Evolutionary conservation across 64 coral and sea anemone genomes (phyloP).

Genomic region (Trachythela sp.): DNA sequence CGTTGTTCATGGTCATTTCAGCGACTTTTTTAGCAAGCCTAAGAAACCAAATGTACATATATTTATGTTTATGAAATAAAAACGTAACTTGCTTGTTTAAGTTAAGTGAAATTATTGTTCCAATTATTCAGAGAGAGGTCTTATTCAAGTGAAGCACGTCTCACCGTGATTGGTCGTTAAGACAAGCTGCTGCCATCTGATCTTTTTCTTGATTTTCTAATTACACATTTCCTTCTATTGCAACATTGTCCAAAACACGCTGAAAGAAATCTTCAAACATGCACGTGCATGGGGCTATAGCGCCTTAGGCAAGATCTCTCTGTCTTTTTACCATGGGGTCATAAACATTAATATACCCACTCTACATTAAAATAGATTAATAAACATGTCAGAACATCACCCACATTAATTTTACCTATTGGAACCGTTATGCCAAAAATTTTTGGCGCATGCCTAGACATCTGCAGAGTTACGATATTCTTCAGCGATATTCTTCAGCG

Average conservation of each 20-base stretch:
- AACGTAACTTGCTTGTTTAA: constrained; percentile 2
- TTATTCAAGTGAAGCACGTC: background rate
- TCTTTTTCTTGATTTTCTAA: background rate
- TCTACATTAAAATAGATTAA: too few species aligned
- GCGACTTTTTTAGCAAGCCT: constrained; percentile 2
- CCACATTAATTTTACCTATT: background rate
- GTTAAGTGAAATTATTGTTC: background rate
- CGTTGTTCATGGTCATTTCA: background rate
- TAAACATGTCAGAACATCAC: too few species aligned
- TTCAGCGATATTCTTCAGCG: constrained; percentile 9
- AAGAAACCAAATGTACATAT: background rate
- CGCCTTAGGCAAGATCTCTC: background rate
- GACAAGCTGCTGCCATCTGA: background rate
- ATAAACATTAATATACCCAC: background rate
- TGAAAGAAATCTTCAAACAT: background rate
- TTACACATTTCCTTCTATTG: background rate
- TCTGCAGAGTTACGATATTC: constrained; percentile 47
- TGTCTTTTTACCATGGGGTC: too few species aligned
- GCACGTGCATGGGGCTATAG: background rate
- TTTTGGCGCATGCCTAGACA: constrained; percentile 30
- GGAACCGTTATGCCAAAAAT: constrained; percentile 32
- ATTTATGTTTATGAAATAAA: background rate
- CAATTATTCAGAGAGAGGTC: background rate
- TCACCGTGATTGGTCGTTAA: background rate
- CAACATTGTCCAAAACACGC: background rate